Percentiles rank a stretch among this genome's conserved stretches.
phyloP scores from a whole-genome alignment of 2,797 vertebrate genomes.

The Pachyuromys duprasi region DNA sequence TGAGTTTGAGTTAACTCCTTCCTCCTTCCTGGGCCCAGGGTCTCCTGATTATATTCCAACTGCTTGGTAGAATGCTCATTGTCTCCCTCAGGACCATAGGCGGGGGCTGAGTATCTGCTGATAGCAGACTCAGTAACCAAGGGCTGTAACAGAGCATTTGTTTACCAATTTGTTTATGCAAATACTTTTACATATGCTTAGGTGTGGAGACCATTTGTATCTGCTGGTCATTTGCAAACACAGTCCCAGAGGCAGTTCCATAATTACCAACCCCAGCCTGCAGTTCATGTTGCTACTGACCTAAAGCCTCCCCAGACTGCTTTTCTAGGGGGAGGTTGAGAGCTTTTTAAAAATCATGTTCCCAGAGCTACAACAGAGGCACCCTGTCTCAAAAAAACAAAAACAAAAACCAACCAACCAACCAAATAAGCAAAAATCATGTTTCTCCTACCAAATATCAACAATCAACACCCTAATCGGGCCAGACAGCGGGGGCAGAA shows the following conservation, averaged over 20 bases:
- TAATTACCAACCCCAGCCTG: not conserved
- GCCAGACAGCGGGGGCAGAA: not conserved
- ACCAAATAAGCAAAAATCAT: not conserved
- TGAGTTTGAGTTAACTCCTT: not conserved
- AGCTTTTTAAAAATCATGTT: not conserved
- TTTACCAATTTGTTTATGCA: not conserved
- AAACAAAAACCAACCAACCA: not conserved
- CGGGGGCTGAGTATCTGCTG: not conserved
- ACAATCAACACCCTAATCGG: not conserved
- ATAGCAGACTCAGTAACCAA: not conserved
- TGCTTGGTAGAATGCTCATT: fast-evolving
- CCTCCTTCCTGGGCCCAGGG: not conserved
- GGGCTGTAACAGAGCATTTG: not conserved
- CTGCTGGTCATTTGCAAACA: not conserved
- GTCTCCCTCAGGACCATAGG: fast-evolving
- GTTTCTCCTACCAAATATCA: not conserved
- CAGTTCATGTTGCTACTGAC: not conserved
- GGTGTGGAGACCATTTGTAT: not conserved
- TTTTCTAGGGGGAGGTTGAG: not conserved
- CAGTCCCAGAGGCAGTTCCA: not conserved
- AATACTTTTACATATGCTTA: not conserved
- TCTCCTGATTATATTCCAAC: not conserved
- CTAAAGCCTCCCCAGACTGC: not conserved
- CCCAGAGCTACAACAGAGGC: not conserved
- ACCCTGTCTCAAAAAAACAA: not conserved